phyloP scores from a whole-genome alignment of 2,888 invertebrate genomes.

The Sesamia inferens region DNA sequence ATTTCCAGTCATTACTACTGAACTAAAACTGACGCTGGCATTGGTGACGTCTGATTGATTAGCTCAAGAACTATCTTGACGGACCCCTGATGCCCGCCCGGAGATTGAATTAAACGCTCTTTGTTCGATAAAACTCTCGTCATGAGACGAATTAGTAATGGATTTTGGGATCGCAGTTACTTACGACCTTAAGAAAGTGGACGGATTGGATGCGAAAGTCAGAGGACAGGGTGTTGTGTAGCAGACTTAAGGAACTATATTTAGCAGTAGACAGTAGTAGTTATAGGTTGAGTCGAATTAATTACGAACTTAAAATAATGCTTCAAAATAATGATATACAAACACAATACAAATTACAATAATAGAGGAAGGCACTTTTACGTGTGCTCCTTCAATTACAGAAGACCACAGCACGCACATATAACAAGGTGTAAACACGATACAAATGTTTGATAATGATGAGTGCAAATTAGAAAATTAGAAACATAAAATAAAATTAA shows the following conservation, averaged over 20 bases:
- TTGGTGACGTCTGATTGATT: slow-evolving; percentile 76
- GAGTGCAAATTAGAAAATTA: too few relatives aligned
- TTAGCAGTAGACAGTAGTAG: background rate
- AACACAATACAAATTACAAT: too few relatives aligned
- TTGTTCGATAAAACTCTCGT: slow-evolving; percentile 28
- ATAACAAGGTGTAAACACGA: too few relatives aligned
- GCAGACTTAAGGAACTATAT: background rate
- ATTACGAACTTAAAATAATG: background rate
- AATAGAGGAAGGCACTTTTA: too few relatives aligned
- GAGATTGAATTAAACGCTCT: slow-evolving; percentile 73
- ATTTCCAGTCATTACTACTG: background rate
- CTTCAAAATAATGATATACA: too few relatives aligned
- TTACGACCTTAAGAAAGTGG: background rate
- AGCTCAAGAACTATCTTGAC: slow-evolving; percentile 72
- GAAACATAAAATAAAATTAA: too few relatives aligned
- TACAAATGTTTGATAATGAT: too few relatives aligned
- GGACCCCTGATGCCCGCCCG: slow-evolving; percentile 71
- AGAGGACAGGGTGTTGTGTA: background rate
- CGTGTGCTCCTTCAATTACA: too few relatives aligned
- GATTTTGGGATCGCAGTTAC: slow-evolving; percentile 5
- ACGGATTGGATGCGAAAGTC: background rate
- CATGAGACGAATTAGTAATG: slow-evolving; percentile 14
- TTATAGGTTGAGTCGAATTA: background rate
- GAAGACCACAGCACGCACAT: too few relatives aligned
- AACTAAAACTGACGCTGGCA: too few relatives aligned